Conservation (phyloP, 2,888 invertebrate species). For the Drosophila planitibia region DNA sequence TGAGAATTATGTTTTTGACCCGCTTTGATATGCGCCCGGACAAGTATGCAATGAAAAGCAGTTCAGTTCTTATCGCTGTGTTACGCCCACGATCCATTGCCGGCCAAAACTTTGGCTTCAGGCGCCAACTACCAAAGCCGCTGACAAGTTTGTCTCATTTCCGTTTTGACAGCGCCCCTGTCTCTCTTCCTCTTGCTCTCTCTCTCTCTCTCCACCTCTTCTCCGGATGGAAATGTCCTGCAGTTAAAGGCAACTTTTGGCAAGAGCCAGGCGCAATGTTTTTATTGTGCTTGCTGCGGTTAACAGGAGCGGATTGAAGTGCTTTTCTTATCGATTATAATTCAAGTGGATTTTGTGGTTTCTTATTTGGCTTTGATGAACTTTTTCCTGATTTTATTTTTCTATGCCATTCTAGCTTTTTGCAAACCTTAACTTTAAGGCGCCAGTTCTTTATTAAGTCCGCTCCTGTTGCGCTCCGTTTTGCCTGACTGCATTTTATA, state of each 20-base stretch:
- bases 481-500: constrained; percentile 17
- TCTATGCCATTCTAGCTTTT: neutral
- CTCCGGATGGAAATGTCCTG: constrained; percentile 35
- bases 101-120: constrained; percentile 33
- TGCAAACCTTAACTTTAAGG: neutral
- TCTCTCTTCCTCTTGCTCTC: neutral
- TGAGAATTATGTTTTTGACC: constrained; percentile 74
- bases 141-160: constrained; percentile 75
- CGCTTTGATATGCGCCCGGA: constrained; percentile 52
- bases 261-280: constrained; percentile 2
- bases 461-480: constrained; percentile 40
- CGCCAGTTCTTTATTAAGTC: neutral
- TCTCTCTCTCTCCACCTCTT: neutral
- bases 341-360: neutral
- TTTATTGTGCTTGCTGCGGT: neutral
- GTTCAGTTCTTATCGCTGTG: constrained; percentile 44
- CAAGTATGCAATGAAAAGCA: constrained; percentile 64
- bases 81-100: constrained; percentile 38
- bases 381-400: neutral
- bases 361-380: neutral
- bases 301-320: constrained; percentile 35
- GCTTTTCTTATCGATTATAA: neutral
- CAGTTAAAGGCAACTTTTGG: constrained; percentile 71
- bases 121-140: constrained; percentile 54
- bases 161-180: constrained; percentile 49